phyloP scores from a whole-genome alignment of 2,113 vertebrate species.

The Motacilla tschutschensis region DNA sequence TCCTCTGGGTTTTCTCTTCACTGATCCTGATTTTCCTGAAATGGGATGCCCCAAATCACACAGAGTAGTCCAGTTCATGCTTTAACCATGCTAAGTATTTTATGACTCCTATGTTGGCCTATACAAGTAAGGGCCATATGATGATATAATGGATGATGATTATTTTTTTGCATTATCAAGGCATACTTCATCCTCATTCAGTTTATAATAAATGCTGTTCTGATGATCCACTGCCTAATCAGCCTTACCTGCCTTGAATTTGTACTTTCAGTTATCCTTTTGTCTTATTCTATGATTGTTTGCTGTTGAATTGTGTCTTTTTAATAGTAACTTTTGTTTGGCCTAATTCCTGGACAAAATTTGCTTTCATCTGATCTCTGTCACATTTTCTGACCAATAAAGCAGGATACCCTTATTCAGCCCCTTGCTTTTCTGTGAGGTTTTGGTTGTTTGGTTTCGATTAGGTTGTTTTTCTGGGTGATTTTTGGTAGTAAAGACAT shows the following conservation, averaged over 20 bases:
- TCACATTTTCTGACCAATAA: background rate
- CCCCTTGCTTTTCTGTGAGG: background rate
- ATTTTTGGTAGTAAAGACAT: background rate
- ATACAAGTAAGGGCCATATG: background rate
- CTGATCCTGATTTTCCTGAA: background rate
- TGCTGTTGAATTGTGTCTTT: background rate
- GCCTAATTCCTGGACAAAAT: background rate
- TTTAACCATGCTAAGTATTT: background rate
- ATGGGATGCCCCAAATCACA: background rate
- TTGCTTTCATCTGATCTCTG: background rate
- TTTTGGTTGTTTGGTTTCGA: rapidly evolving
- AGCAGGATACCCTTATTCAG: background rate
- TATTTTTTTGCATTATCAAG: background rate
- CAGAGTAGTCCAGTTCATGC: background rate
- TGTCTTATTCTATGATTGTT: background rate
- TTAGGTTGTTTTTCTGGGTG: background rate
- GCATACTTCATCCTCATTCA: background rate
- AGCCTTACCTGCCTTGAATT: background rate
- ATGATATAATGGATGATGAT: too few relatives aligned
- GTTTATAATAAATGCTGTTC: background rate
- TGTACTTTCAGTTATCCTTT: background rate
- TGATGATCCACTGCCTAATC: background rate
- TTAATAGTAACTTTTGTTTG: background rate
- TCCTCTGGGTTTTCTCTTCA: background rate
- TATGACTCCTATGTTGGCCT: background rate